Percentiles rank a stretch among this genome's conserved stretches.
phyloP scores from a whole-genome alignment of 2,888 invertebrate genomes.

The Allolobophora icterica region DNA sequence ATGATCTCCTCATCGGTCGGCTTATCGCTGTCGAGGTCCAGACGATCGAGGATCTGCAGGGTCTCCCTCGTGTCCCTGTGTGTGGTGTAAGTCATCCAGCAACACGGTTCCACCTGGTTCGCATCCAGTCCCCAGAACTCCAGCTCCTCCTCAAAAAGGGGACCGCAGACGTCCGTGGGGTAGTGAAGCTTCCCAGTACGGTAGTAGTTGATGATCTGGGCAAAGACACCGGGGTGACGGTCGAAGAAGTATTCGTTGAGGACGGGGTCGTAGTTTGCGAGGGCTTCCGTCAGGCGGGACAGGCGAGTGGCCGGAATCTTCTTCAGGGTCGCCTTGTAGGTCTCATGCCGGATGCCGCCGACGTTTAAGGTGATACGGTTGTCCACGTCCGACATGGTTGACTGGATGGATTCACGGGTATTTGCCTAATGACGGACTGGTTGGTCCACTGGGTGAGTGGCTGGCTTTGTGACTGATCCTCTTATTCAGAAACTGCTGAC shows the following conservation, averaged over 20 bases:
- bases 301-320: constrained; percentile 95
- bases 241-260: constrained; percentile 99
- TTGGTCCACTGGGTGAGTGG: not conserved
- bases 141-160: constrained; percentile 96
- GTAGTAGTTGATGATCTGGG: constrained; percentile 93
- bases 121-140: constrained; percentile 94
- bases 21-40: constrained; percentile 94
- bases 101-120: constrained; percentile 40
- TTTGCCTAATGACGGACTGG: not conserved
- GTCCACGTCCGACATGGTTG: constrained; percentile 69
- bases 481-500: not conserved
- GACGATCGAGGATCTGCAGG: constrained; percentile 90
- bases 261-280: constrained; percentile 98
- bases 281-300: constrained; percentile 90
- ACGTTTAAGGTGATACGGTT: constrained; percentile 98
- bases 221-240: constrained; percentile 92
- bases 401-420: not conserved
- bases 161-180: constrained; percentile 98
- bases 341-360: constrained; percentile 90
- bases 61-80: constrained; percentile 95
- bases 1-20: constrained; percentile 97
- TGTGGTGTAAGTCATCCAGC: constrained; percentile 91
- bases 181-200: constrained; percentile 98
- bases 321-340: constrained; percentile 78
- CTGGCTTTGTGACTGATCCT: not conserved